phyloP scores from a whole-genome alignment of 37 sponge, comb jelly and placozoan genomes.

The Spongia lamella region DNA sequence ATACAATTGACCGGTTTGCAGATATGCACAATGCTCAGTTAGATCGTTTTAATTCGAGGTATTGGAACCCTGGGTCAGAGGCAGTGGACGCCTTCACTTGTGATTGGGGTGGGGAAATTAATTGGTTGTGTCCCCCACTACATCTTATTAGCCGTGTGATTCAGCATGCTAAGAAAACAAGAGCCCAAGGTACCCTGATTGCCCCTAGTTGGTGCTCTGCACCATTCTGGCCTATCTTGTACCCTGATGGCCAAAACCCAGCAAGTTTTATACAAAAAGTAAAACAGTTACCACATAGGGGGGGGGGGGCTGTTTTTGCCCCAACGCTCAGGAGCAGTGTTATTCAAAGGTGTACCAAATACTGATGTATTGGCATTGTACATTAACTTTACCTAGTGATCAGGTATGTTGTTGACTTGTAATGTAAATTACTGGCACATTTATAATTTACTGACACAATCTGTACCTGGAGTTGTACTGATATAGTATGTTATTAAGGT shows the following conservation, averaged over 20 bases:
- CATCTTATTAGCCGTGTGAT: constrained; percentile 2
- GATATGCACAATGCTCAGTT: constrained; percentile 5
- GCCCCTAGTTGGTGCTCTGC: constrained; percentile 47
- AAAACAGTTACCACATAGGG: not conserved
- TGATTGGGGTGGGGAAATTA: constrained; percentile 24
- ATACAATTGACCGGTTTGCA: constrained; percentile 26
- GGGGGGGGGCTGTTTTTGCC: not conserved
- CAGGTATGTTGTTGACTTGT: not conserved
- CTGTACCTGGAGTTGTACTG: no score
- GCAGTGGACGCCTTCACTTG: constrained; percentile 46
- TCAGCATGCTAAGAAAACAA: constrained; percentile 12
- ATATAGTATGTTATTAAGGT: no score
- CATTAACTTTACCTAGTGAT: not conserved
- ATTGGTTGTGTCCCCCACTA: constrained; percentile 38
- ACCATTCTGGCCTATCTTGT: constrained; percentile 34
- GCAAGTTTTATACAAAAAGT: constrained; percentile 11
- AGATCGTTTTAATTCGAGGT: constrained; percentile 9
- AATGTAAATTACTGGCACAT: no score
- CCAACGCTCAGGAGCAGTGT: not conserved
- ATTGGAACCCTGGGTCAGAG: constrained; percentile 15
- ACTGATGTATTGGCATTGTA: constrained; percentile 4
- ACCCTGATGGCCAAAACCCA: constrained; percentile 3
- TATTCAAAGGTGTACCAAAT: not conserved
- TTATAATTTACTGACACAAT: no score
- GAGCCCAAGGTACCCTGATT: constrained; percentile 25